Evolutionary conservation across 2,797 vertebrate genomes (phyloP).

Genomic region (Parotocinclus haroldoi): DNA sequence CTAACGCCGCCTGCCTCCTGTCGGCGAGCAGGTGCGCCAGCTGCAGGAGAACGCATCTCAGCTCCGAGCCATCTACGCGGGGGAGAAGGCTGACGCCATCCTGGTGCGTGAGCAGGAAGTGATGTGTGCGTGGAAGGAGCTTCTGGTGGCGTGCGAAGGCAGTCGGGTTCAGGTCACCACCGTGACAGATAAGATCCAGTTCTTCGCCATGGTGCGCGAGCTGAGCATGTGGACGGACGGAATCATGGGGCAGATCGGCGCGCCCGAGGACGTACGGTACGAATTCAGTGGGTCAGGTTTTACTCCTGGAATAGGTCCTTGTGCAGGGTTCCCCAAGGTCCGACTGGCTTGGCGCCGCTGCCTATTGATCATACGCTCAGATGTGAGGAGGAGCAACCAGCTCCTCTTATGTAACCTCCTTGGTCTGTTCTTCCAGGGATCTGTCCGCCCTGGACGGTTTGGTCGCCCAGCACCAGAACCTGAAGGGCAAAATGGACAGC

Average conservation of each 20-base stretch:
- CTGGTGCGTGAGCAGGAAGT: constrained; percentile 82
- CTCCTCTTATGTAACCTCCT: background rate
- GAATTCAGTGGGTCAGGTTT: constrained; percentile 3
- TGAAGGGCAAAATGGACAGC: constrained; percentile 90
- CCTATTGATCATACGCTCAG: background rate
- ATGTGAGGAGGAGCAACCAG: background rate
- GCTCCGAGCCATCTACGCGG: constrained; percentile 87
- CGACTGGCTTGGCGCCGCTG: background rate
- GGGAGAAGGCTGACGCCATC: constrained; percentile 89
- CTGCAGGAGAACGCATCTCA: constrained; percentile 87
- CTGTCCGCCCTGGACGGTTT: constrained; percentile 81
- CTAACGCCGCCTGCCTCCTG: too few species aligned
- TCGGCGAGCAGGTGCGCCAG: constrained; percentile 77
- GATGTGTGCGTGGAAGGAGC: constrained; percentile 84
- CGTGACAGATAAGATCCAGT: constrained; percentile 87
- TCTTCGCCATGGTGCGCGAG: constrained; percentile 87
- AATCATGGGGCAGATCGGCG: constrained; percentile 85
- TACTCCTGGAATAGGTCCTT: background rate
- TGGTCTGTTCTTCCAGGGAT: constrained; percentile 68
- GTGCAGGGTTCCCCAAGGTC: background rate
- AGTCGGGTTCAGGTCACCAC: constrained; percentile 86
- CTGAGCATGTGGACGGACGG: constrained; percentile 93
- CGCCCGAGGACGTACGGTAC: constrained; percentile 82
- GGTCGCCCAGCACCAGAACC: constrained; percentile 88
- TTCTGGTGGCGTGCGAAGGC: constrained; percentile 80